phyloP scores from a whole-genome alignment of 2,113 vertebrate genomes.

The Platycercus adscitus region DNA sequence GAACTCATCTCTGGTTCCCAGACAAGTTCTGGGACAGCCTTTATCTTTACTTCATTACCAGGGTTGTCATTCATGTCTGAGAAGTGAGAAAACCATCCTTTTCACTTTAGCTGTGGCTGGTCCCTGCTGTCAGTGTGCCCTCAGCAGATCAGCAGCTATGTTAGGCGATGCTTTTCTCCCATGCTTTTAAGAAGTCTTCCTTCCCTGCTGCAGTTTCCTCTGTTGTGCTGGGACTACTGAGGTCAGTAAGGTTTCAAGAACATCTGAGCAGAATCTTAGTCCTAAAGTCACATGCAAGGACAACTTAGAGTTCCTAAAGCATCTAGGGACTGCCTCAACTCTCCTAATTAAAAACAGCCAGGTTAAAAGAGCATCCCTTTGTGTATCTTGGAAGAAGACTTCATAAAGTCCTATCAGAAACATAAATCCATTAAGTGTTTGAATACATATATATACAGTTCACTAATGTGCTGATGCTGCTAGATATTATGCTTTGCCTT shows the following conservation, averaged over 20 bases:
- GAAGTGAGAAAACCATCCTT: not conserved
- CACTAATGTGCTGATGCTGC: slow-evolving; percentile 35
- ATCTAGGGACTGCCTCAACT: not conserved
- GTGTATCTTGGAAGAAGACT: not conserved
- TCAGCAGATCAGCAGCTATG: not conserved
- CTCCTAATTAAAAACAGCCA: not conserved
- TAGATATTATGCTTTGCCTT: slow-evolving; percentile 20
- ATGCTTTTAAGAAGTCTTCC: not conserved
- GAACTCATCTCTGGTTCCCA: not conserved
- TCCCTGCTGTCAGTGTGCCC: slow-evolving; percentile 10
- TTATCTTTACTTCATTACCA: slow-evolving; percentile 13
- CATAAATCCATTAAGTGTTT: not conserved
- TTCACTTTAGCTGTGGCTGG: not conserved
- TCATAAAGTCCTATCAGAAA: not conserved
- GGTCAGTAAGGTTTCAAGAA: not conserved
- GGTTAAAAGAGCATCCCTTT: slow-evolving; percentile 9
- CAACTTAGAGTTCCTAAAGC: not conserved
- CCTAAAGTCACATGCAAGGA: not conserved
- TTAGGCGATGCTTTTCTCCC: not conserved
- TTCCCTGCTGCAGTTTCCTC: not conserved
- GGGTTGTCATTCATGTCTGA: slow-evolving; percentile 24
- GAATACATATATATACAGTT: not conserved
- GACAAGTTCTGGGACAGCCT: not conserved
- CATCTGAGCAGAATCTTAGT: not conserved
- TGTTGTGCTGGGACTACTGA: not conserved